phyloP scores from a whole-genome alignment of 1,140 invertebrate species.

The Zaprionus ghesquierei region DNA sequence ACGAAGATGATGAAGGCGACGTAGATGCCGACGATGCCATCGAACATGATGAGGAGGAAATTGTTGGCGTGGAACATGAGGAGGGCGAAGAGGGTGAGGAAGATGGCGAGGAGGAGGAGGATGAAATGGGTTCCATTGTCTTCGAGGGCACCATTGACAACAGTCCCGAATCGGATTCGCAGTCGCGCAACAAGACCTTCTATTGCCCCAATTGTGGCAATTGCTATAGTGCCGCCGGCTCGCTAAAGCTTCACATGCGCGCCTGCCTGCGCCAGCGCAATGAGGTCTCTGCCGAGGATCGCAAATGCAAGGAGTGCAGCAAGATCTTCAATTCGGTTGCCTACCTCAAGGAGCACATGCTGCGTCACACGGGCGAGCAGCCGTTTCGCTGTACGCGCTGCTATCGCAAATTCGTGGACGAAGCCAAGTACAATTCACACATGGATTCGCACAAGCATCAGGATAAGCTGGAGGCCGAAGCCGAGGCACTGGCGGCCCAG shows the following conservation, averaged over 20 bases:
- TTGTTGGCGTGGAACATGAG: constrained; percentile 52
- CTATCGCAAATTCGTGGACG: constrained; percentile 79
- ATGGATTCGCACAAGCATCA: constrained; percentile 78
- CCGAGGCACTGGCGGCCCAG: constrained; percentile 63
- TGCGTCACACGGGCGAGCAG: constrained; percentile 78
- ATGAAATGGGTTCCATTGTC: constrained; percentile 50
- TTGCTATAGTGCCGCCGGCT: constrained; percentile 78
- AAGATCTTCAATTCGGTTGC: constrained; percentile 79
- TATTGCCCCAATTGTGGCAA: constrained; percentile 81
- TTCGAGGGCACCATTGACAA: constrained; percentile 67
- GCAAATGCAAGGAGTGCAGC: constrained; percentile 76
- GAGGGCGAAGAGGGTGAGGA: constrained; percentile 32
- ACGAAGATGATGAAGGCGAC: constrained; percentile 23
- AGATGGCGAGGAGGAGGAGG: constrained; percentile 49
- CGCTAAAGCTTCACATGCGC: constrained; percentile 78
- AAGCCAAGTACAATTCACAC: constrained; percentile 67
- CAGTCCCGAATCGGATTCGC: constrained; percentile 48
- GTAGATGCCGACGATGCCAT: constrained; percentile 23
- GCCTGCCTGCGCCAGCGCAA: constrained; percentile 72
- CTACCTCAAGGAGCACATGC: constrained; percentile 81
- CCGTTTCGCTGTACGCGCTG: constrained; percentile 76
- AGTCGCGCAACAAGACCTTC: constrained; percentile 69
- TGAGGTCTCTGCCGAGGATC: constrained; percentile 69
- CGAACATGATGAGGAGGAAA: constrained; percentile 46
- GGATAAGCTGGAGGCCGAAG: constrained; percentile 76